Conservation (phyloP, 2,113 vertebrate species). For the Suricata suricatta region DNA sequence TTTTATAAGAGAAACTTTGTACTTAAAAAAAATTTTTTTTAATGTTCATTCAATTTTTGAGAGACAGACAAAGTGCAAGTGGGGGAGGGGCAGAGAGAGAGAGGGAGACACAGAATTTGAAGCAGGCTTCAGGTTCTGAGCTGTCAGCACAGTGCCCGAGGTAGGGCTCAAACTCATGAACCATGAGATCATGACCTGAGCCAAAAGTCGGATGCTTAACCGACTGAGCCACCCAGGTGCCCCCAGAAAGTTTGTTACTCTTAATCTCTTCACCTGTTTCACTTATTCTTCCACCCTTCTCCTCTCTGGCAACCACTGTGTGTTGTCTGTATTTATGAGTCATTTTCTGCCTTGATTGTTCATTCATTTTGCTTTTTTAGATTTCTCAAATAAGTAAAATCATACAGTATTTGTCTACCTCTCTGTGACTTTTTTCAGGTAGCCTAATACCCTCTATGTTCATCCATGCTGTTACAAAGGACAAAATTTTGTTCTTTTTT, state of each 20-base stretch:
- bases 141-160: too few species aligned
- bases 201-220: too few species aligned
- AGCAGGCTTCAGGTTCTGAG: too few species aligned
- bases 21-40: not conserved
- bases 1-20: not conserved
- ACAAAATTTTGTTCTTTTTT: not conserved
- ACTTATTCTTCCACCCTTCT: not conserved
- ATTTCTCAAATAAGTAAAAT: not conserved
- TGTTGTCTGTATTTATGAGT: not conserved
- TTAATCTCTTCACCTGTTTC: not conserved
- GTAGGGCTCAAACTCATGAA: too few species aligned
- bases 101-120: too few species aligned
- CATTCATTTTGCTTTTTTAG: not conserved
- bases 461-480: not conserved
- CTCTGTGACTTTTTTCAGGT: not conserved
- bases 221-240: too few species aligned
- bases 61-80: too few species aligned
- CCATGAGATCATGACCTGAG: too few species aligned
- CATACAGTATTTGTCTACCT: not conserved
- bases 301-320: not conserved
- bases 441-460: not conserved
- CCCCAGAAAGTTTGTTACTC: not conserved
- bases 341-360: not conserved
- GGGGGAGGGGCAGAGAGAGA: too few species aligned
- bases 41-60: too few species aligned